Conservation (phyloP, 2,113 vertebrate genomes). For the Sterna hirundo region DNA sequence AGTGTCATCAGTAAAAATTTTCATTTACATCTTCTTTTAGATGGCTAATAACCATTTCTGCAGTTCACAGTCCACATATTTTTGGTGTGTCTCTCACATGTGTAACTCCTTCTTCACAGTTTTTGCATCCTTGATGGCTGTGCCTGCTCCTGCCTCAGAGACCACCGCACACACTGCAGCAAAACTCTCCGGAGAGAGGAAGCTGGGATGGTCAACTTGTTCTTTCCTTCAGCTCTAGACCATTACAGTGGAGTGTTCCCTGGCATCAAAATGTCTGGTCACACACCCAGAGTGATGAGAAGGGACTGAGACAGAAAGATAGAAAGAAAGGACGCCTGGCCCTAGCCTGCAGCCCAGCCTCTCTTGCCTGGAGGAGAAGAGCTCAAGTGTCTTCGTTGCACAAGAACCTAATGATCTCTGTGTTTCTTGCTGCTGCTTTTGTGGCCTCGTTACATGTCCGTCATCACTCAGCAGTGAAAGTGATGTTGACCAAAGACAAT, state of each 20-base stretch:
- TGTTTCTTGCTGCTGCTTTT: neutral
- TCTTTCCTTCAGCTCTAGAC: neutral
- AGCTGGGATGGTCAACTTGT: neutral
- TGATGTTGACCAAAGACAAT: neutral
- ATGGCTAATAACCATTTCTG: neutral
- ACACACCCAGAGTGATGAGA: neutral
- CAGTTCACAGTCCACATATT: neutral
- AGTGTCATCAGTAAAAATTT: neutral
- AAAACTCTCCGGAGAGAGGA: neutral
- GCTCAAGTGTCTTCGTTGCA: neutral
- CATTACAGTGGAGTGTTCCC: neutral
- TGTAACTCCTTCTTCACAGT: neutral
- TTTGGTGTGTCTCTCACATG: neutral
- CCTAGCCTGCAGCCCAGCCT: neutral
- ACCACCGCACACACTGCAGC: neutral
- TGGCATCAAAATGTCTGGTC: neutral
- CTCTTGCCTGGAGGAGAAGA: neutral
- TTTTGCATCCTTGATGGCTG: neutral
- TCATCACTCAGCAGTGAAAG: neutral
- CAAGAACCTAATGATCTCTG: neutral
- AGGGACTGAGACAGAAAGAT: neutral
- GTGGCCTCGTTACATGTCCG: neutral
- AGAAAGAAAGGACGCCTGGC: neutral
- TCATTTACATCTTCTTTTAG: neutral
- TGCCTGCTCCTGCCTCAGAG: neutral